Evolutionary conservation across 2,888 invertebrate species (phyloP), one percentile per base, ranked within the genome.

Genomic region (Conistra vaccinii): DNA sequence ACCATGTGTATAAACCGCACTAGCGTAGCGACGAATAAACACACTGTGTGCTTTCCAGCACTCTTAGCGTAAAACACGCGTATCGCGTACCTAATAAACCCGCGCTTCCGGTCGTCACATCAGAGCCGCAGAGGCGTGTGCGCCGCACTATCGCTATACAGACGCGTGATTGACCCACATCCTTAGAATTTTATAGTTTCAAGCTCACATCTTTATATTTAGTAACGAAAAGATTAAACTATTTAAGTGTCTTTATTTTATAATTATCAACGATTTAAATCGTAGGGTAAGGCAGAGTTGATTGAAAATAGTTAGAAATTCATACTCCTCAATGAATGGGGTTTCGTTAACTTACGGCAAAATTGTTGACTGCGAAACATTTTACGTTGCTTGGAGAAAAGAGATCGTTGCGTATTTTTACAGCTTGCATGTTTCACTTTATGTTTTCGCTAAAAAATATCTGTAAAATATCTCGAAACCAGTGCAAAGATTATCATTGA

Each of bases 361-460:
- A 85, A 68, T 87, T 88, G 57, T 93, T 92, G 0, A 91, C 78
- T 86, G 92, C 89, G 10, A 89, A 87, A 82, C 80, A 90, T 85
- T 92, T 91, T 12, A 90, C 76, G 75, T 90, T 89, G 68, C 89
- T 85, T 5, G 90, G 83, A 39, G 86, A 69, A 77, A 91, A 90
- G n/a, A 86, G 76, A 73, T 90, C 85, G 61, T 88, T 89, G 12
- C 83, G 79, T 75, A 88, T 81, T 62, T 84, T 83, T 48, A 86
- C 73, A 55, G 77, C 80, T 80, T 89, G 83, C 85, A 85, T 86
- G 48, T 70, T 73, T 76, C 23, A 62, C 35, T 62, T 67, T 62
- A 29, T 35, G 48, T 32, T 48, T 79, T 48, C 53, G 14, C 58
- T 68, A 23, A 29, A 80, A 83, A 71, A 75, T 65, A 12, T n/a